These are phyloP conservation scores for Micoletzkya japonica DNA, from an alignment of 2,888 invertebrate genomes.

Conservation along the genomic window DNA sequence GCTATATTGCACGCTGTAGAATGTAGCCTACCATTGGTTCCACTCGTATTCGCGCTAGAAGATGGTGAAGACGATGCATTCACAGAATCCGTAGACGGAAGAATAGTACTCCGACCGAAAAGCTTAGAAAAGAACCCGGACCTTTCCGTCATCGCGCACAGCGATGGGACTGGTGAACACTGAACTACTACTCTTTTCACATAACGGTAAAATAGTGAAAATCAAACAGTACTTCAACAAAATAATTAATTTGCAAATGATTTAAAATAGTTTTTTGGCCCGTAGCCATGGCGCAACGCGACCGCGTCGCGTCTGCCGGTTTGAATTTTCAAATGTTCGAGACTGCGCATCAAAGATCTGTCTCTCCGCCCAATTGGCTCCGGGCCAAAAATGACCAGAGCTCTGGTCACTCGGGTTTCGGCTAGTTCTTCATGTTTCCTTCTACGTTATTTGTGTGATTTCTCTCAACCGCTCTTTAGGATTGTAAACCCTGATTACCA, in stretches of 20 bases:
- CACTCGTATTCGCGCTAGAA: no score
- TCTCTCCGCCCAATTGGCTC: background rate
- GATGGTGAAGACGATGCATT: background rate
- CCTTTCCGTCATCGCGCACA: constrained; percentile 11
- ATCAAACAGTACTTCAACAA: background rate
- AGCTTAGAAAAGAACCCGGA: constrained; percentile 13
- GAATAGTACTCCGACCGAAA: constrained; percentile 6
- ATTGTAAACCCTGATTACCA: no score
- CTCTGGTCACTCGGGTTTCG: background rate
- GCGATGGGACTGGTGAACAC: background rate
- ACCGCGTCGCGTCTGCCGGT: background rate
- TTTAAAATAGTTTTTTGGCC: background rate
- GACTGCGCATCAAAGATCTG: no score
- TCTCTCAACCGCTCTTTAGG: no score
- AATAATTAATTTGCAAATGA: background rate
- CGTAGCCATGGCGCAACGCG: background rate
- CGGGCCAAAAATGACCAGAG: background rate
- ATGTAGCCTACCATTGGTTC: no score
- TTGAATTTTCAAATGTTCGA: background rate
- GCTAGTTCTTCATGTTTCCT: no score
- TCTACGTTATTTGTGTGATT: no score
- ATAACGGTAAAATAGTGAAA: background rate
- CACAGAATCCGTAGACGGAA: background rate
- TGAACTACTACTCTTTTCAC: background rate
- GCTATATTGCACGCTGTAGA: no score